Conservation (phyloP, 2,888 invertebrate species). For the Limnephilus rhombicus region DNA sequence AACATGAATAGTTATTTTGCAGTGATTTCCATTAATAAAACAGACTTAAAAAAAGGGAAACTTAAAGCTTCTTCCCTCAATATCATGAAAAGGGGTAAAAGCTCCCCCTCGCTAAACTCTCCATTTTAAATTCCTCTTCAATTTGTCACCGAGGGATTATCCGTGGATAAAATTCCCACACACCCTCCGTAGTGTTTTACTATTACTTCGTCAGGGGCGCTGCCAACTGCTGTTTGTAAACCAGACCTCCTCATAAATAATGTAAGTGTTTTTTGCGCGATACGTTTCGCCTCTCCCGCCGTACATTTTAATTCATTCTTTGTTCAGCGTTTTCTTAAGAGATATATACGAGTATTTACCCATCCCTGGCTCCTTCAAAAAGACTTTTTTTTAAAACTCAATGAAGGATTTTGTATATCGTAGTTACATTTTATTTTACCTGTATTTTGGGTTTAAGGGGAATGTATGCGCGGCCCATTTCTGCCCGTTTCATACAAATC, state of each 20-base stretch:
- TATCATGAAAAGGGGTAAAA: not conserved
- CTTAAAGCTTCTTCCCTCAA: not conserved
- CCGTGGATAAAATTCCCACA: not conserved
- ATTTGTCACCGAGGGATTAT: not conserved
- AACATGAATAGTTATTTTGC: too few species aligned
- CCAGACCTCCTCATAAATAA: not conserved
- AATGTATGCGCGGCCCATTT: too few species aligned
- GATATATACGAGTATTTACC: not conserved
- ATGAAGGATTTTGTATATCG: too few species aligned
- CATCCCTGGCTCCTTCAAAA: not conserved
- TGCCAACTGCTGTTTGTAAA: conserved; percentile 1
- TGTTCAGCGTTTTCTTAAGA: not conserved
- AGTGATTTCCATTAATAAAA: too few species aligned
- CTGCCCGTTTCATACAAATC: too few species aligned
- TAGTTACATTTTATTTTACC: not conserved
- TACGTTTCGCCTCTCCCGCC: not conserved
- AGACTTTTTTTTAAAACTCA: too few species aligned
- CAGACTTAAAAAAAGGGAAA: too few species aligned
- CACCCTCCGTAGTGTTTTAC: not conserved
- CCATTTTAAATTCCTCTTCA: not conserved
- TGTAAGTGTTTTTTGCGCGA: not conserved
- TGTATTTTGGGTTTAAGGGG: not conserved
- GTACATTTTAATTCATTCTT: not conserved
- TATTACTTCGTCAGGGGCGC: not conserved
- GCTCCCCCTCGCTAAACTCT: not conserved